These are phyloP conservation scores for Choloepus didactylus DNA, from an alignment of 2,797 vertebrate species.

Conservation along the genomic window DNA sequence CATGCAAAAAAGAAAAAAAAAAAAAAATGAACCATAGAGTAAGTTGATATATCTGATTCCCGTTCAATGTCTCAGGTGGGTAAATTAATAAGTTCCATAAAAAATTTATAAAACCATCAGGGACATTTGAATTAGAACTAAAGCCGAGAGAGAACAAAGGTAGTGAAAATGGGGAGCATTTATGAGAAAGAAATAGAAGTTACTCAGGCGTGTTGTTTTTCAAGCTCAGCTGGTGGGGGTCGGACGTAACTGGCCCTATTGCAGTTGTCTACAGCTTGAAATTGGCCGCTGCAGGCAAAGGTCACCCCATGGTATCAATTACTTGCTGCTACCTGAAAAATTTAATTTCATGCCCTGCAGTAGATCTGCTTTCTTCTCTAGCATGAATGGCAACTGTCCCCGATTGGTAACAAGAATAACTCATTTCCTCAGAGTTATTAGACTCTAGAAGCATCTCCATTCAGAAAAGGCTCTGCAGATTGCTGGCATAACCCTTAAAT, in stretches of 20 bases:
- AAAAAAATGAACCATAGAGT: background rate
- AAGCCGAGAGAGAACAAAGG: conserved; percentile 63
- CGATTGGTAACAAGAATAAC: conserved; percentile 79
- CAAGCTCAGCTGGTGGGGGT: conserved; percentile 1
- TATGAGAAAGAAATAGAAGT: background rate
- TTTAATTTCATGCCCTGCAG: conserved; percentile 88
- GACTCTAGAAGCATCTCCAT: conserved; percentile 72
- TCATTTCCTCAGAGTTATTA: conserved; percentile 79
- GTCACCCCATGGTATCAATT: conserved; percentile 87
- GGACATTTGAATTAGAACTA: conserved; percentile 56
- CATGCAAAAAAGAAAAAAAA: background rate
- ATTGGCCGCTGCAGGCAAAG: conserved; percentile 82
- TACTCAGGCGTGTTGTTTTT: conserved; percentile 3
- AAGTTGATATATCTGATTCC: conserved; percentile 56
- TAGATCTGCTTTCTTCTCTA: conserved; percentile 86
- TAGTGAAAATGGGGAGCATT: background rate
- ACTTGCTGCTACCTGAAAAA: conserved; percentile 88
- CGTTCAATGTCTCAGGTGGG: conserved; percentile 52
- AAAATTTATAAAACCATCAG: conserved; percentile 71
- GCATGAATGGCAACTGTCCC: conserved; percentile 84
- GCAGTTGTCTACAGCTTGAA: conserved; percentile 66
- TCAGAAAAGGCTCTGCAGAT: conserved; percentile 66
- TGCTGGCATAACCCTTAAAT: conserved; percentile 5
- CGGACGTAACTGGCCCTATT: conserved; percentile 19
- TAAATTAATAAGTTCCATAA: conserved; percentile 71